Conservation (phyloP, 2,888 invertebrate genomes). For the Acanthosepion lycidas region DNA sequence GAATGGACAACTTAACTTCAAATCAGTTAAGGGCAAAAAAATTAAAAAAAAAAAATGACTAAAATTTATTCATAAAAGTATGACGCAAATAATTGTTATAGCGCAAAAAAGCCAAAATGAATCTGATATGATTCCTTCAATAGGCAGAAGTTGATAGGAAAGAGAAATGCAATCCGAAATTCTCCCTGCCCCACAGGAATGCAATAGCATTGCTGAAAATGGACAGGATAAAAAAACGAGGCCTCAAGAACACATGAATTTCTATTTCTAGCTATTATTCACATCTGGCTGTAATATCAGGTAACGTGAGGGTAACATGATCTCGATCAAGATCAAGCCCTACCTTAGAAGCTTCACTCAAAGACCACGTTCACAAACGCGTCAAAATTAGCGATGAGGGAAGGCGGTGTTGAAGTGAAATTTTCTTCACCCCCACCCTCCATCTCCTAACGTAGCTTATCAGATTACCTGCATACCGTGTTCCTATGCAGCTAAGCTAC, state of each 20-base stretch:
- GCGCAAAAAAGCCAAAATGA: no score
- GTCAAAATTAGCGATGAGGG: background rate
- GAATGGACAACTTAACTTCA: no score
- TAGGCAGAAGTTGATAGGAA: no score
- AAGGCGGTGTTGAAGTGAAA: background rate
- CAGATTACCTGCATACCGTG: background rate
- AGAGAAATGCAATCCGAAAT: no score
- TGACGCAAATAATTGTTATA: no score
- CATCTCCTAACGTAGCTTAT: background rate
- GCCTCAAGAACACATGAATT: background rate
- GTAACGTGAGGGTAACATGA: background rate
- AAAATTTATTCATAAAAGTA: no score
- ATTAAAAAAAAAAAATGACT: no score
- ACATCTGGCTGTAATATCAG: background rate
- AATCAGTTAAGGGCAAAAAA: no score
- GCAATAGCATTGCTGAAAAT: background rate
- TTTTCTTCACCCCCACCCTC: background rate
- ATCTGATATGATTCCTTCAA: no score
- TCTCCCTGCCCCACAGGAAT: background rate
- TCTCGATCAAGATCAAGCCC: background rate
- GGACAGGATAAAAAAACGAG: background rate
- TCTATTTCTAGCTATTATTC: background rate
- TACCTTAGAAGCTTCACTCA: background rate
- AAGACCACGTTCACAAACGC: background rate
- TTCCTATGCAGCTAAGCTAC: background rate